A percentile compares a stretch with the other conserved stretches of the same genome.
These are phyloP conservation scores for Betta splendens DNA, from an alignment of 2,797 vertebrate species.

Conservation along the genomic window DNA sequence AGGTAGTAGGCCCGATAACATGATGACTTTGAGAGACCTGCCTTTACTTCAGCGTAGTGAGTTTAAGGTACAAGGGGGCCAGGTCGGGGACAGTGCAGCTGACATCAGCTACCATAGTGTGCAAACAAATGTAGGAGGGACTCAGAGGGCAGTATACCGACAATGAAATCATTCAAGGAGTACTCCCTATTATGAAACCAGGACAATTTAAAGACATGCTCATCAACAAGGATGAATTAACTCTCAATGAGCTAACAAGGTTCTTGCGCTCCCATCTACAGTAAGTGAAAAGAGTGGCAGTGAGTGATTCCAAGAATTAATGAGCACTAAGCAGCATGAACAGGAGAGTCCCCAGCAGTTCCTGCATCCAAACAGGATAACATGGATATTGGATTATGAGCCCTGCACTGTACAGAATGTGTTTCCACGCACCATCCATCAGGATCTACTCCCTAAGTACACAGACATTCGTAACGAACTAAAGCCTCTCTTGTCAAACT, in stretches of 20 bases:
- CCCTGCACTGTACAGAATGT: background rate
- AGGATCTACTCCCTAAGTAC: background rate
- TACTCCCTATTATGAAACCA: background rate
- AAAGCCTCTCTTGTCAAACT: too few relatives aligned
- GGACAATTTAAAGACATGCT: conserved; percentile 16
- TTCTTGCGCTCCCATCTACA: background rate
- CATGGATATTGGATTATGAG: conserved; percentile 3
- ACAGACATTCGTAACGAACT: background rate
- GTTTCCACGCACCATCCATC: background rate
- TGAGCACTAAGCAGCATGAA: background rate
- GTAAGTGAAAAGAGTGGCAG: background rate
- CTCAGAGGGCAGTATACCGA: background rate
- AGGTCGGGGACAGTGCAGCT: conserved; percentile 1
- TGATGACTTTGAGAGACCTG: too few relatives aligned
- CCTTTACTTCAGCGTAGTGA: too few relatives aligned
- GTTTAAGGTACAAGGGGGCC: background rate
- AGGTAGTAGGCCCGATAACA: too few relatives aligned
- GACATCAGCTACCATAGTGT: conserved; percentile 4
- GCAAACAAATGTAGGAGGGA: background rate
- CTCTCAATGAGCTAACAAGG: conserved; percentile 2
- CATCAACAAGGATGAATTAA: conserved; percentile 6
- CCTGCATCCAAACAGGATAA: background rate
- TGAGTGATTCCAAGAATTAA: conserved; percentile 16
- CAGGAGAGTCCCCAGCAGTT: conserved; percentile 1
- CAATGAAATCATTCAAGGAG: conserved; percentile 1